Evolutionary conservation across 2,888 invertebrate species (phyloP).

Genomic region (Drosophila pseudotalamancana): DNA sequence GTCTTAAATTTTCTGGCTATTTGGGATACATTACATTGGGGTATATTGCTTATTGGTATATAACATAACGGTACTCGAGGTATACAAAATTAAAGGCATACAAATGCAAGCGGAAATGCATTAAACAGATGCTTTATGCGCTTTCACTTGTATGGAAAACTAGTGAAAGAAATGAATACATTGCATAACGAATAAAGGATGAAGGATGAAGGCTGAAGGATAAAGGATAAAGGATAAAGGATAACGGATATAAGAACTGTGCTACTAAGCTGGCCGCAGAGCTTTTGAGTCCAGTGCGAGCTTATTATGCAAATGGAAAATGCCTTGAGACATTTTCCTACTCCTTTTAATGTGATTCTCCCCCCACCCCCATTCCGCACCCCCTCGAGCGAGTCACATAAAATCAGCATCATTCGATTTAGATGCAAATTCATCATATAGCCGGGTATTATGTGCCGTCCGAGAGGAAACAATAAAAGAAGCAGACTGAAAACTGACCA

Average conservation of each 20-base stretch:
- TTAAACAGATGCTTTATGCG: slow-evolving; percentile 2
- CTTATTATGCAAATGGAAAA: slow-evolving; percentile 81
- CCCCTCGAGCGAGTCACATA: neutral
- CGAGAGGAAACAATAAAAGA: slow-evolving; percentile 53
- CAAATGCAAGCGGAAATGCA: slow-evolving; percentile 6
- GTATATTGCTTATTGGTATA: too few species aligned
- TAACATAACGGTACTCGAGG: neutral
- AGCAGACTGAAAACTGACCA: slow-evolving; percentile 44
- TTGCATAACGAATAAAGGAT: slow-evolving; percentile 22
- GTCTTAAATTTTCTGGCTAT: too few species aligned
- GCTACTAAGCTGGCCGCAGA: slow-evolving; percentile 50
- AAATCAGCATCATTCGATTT: slow-evolving; percentile 78
- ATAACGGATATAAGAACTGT: slow-evolving; percentile 13
- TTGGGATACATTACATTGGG: too few species aligned
- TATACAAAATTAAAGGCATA: neutral
- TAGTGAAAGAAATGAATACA: slow-evolving; percentile 19
- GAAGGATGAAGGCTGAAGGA: slow-evolving; percentile 1
- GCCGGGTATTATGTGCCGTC: slow-evolving; percentile 55
- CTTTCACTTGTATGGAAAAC: neutral
- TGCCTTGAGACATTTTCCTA: slow-evolving; percentile 50
- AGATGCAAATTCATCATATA: slow-evolving; percentile 84
- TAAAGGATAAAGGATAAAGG: slow-evolving; percentile 3
- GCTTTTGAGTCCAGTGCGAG: slow-evolving; percentile 63
- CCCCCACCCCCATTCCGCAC: neutral
- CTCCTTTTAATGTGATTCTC: slow-evolving; percentile 63